Evolutionary conservation across 2,113 vertebrate species (phyloP).

Genomic region (Syngnathoides biaculeatus): DNA sequence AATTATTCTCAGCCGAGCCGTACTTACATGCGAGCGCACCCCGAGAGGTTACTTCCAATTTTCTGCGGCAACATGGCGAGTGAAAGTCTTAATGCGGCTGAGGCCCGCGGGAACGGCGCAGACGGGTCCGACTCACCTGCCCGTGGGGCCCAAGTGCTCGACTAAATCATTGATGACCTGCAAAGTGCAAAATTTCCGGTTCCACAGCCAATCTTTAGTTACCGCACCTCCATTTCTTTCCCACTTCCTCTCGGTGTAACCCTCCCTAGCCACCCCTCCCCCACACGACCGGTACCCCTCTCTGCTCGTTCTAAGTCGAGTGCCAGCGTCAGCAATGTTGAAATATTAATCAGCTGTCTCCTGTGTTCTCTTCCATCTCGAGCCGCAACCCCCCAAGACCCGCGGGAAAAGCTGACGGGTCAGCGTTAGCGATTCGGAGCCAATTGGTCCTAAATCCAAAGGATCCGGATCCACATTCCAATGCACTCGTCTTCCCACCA

Average conservation of each 20-base stretch:
- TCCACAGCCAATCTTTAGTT: conserved; percentile 57
- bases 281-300: conserved; percentile 1
- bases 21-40: conserved; percentile 41
- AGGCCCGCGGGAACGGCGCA: conserved; percentile 8
- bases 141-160: conserved; percentile 33
- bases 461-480: neutral
- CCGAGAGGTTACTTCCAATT: conserved; percentile 41
- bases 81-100: conserved; percentile 30
- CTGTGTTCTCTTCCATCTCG: conserved; percentile 47
- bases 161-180: conserved; percentile 57
- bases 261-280: conserved; percentile 4
- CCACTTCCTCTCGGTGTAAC: conserved; percentile 49
- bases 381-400: conserved; percentile 39
- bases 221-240: conserved; percentile 40
- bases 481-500: neutral
- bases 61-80: conserved; percentile 27
- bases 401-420: conserved; percentile 13
- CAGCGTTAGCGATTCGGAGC: conserved; percentile 26
- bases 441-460: conserved; percentile 5
- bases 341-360: conserved; percentile 67
- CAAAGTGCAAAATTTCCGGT: conserved; percentile 53
- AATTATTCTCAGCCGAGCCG: conserved; percentile 12
- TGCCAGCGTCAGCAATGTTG: conserved; percentile 55
- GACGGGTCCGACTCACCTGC: neutral
- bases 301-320: conserved; percentile 29